phyloP scores from a whole-genome alignment of 2,888 invertebrate species.

The Elmis aenea region DNA sequence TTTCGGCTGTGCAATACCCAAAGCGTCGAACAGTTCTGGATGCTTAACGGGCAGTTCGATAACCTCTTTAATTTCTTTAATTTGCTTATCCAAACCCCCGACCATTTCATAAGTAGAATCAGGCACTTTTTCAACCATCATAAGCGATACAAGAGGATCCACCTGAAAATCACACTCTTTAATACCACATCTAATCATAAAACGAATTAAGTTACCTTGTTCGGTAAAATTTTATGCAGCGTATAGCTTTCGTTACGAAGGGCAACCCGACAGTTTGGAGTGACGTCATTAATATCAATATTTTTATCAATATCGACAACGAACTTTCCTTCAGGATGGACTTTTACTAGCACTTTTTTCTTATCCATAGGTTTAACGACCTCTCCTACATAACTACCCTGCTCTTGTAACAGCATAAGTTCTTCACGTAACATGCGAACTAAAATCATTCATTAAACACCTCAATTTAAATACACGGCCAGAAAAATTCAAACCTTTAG shows the following conservation, averaged over 20 bases:
- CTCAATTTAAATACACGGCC: neutral
- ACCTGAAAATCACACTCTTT: too few species aligned
- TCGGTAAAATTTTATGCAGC: constrained; percentile 96
- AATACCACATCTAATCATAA: too few species aligned
- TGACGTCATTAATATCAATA: constrained; percentile 96
- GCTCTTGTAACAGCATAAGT: constrained; percentile 91
- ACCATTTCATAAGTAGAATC: constrained; percentile 99
- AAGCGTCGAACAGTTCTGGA: constrained; percentile 98
- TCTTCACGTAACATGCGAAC: constrained; percentile 97
- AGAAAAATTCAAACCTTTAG: constrained; percentile 66
- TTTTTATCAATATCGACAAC: constrained; percentile 99
- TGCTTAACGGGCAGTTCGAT: constrained; percentile 99
- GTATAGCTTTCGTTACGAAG: constrained; percentile 98
- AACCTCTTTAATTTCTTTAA: constrained; percentile 99
- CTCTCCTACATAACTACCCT: constrained; percentile 99
- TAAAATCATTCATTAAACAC: constrained; percentile 39
- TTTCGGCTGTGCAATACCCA: constrained; percentile 95
- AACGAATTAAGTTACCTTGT: constrained; percentile 70
- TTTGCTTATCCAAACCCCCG: constrained; percentile 98
- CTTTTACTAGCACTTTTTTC: constrained; percentile 98
- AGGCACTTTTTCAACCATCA: constrained; percentile 99
- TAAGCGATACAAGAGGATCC: constrained; percentile 96
- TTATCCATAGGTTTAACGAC: constrained; percentile 99
- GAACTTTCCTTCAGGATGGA: constrained; percentile 99
- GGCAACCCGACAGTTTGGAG: constrained; percentile 96